These are phyloP conservation scores for Xestia c-nigrum DNA, from an alignment of 2,888 invertebrate species.

Conservation along the genomic window DNA sequence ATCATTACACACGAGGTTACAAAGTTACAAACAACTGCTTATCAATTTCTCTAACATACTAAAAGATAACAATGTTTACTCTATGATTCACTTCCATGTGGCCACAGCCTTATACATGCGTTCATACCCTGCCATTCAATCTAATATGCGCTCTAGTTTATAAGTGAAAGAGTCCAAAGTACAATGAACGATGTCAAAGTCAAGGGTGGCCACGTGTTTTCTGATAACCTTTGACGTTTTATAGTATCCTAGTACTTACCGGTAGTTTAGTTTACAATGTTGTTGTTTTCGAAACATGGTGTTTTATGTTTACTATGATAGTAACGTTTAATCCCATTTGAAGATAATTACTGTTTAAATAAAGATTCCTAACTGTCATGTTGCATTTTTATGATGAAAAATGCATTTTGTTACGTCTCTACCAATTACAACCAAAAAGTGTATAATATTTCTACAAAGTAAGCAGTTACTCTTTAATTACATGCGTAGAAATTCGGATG, in stretches of 20 bases:
- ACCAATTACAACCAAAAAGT: too few relatives aligned
- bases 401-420: too few relatives aligned
- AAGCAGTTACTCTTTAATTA: too few relatives aligned
- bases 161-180: constrained; percentile 31
- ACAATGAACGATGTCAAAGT: constrained; percentile 4
- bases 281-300: neutral
- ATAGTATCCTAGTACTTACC: constrained; percentile 34
- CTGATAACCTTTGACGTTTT: constrained; percentile 48
- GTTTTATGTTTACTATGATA: neutral
- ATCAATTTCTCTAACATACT: constrained; percentile 55
- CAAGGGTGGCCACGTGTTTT: constrained; percentile 52
- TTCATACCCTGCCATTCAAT: constrained; percentile 1
- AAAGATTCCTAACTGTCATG: too few relatives aligned
- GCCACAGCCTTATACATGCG: constrained; percentile 22
- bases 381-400: too few relatives aligned
- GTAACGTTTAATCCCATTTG: too few relatives aligned
- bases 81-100: constrained; percentile 56
- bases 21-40: constrained; percentile 35
- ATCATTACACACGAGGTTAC: constrained; percentile 17
- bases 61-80: constrained; percentile 51
- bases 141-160: neutral
- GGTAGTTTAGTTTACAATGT: constrained; percentile 34
- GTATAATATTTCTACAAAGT: too few relatives aligned
- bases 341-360: too few relatives aligned
- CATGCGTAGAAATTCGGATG: too few relatives aligned